Conservation (phyloP, 2,888 invertebrate species). For the Oscheius sp. region DNA sequence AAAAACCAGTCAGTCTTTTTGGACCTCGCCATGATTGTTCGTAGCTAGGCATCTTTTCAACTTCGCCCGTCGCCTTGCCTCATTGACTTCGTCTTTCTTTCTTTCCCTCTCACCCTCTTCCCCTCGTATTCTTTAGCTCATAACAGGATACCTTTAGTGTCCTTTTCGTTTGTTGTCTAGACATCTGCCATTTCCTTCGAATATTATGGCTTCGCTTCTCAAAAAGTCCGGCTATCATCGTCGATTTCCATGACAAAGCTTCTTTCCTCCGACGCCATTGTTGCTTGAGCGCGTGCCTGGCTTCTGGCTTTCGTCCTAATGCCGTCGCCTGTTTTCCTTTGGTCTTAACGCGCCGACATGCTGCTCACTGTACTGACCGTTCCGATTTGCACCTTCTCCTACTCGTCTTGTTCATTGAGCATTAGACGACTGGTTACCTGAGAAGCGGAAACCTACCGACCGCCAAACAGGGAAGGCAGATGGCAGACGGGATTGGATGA, state of each 20-base stretch:
- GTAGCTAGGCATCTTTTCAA: too few species aligned
- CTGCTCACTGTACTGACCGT: conserved; percentile 28
- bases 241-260: conserved; percentile 3
- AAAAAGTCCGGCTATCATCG: too few species aligned
- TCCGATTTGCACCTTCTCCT: not conserved
- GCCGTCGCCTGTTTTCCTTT: conserved; percentile 26
- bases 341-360: conserved; percentile 30
- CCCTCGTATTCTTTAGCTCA: too few species aligned
- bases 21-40: too few species aligned
- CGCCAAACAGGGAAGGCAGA: conserved; percentile 21
- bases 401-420: not conserved
- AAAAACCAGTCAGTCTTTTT: too few species aligned
- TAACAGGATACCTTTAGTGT: too few species aligned
- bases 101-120: too few species aligned
- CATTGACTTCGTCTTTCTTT: too few species aligned
- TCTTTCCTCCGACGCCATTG: not conserved
- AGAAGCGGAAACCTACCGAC: conserved; percentile 6
- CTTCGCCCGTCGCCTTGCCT: too few species aligned
- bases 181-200: too few species aligned
- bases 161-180: too few species aligned
- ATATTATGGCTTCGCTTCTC: too few species aligned
- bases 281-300: conserved; percentile 22
- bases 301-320: conserved; percentile 28
- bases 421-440: conserved; percentile 7
- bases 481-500: conserved; percentile 11